Evolutionary conservation across 2,113 vertebrate genomes (phyloP), one percentile per base, ranked within the genome.

Genomic region (Prionailurus viverrinus): DNA sequence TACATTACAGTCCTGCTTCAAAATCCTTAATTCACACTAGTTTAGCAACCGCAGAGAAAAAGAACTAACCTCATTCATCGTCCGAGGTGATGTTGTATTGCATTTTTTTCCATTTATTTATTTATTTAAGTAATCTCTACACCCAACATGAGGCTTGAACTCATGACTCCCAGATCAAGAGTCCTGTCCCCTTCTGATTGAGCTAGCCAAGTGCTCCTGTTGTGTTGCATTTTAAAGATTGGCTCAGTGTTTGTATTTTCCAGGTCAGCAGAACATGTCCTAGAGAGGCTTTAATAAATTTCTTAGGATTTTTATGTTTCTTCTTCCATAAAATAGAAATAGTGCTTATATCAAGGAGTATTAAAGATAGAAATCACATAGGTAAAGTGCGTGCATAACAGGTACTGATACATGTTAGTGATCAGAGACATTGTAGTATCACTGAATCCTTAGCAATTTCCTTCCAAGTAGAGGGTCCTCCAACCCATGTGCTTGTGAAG

Each of bases 151-250:
- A 7, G 15, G 27, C 27, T 18, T 25, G 14, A 76, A 76, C 73
- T 48, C 41, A 29, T 1, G 3, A 45, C 41, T 76, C 73, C 1
- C 10, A 48, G 41, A 76, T 48, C 41, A 78, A 18, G 74, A 78
- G 45, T 48, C 7, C 4, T 15, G 16, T 48, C 14, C 7, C 15
- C 27, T 78, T 18, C 74, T 8, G 41, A 29, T 1, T 8, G 74
- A 78, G 41, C 74, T 45, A 31, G 41, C 27, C 41, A 78, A 41
- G 41, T 29, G 27, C 74, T 27, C 41, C 41, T 25, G 10, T 66
- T 87, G 66, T 86, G 66, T 86, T 95, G 95, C 91, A 94, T 98
- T 98, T 96, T 97, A 31, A 48, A 78, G 41, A 96, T 91, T 16
- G 21, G 41, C 74, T 73, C 45, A 74, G 79, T 80, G 36, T 90